Evolutionary conservation across 2,888 invertebrate species (phyloP).

Genomic region (Trissolcus brochymenae): DNA sequence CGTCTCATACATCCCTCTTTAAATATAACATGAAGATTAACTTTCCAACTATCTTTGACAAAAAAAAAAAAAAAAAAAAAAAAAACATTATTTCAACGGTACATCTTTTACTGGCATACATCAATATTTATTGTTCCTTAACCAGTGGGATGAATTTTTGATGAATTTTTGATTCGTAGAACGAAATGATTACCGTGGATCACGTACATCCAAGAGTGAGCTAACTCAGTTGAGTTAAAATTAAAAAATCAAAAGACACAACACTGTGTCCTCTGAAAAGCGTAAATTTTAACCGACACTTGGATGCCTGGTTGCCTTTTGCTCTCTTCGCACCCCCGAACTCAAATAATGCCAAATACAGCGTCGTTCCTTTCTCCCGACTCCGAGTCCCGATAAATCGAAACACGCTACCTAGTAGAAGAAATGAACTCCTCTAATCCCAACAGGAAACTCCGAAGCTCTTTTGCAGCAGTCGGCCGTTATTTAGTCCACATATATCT

Average conservation of each 20-base stretch:
- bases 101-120: no score
- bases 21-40: no score
- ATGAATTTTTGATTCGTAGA: no score
- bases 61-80: no score
- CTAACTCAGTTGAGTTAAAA: conserved; percentile 1
- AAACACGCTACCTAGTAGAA: conserved; percentile 58
- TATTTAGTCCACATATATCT: conserved; percentile 47
- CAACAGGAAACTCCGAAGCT: conserved; percentile 53
- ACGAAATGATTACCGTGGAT: conserved; percentile 7
- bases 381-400: conserved; percentile 55
- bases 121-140: no score
- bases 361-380: conserved; percentile 32
- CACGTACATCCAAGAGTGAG: not conserved
- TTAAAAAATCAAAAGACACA: conserved; percentile 14
- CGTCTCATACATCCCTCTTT: no score
- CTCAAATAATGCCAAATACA: conserved; percentile 25
- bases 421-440: conserved; percentile 60
- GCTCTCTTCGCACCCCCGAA: not conserved
- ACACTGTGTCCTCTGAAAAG: not conserved
- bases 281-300: conserved; percentile 38
- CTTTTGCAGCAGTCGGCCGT: conserved; percentile 39
- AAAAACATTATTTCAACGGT: no score
- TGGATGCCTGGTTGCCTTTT: conserved; percentile 1
- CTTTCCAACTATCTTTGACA: no score
- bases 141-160: no score